Base-by-base conservation (phyloP, 2,888 invertebrate species). In the Scaptomyza parva region DNA sequence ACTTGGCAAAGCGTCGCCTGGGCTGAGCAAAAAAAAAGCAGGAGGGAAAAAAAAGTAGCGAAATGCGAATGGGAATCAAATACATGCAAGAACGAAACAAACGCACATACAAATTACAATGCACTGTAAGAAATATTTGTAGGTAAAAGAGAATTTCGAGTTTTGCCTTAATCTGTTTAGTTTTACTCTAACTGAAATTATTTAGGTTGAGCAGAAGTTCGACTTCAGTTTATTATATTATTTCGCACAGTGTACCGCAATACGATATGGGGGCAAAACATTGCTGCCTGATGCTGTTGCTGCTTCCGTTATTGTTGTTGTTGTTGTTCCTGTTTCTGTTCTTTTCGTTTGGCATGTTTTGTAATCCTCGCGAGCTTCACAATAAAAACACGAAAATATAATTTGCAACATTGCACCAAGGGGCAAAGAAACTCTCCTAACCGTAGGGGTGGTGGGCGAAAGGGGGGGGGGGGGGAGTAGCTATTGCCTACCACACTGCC, bases 311-410 rank as follows among this genome's bases (percentile, higher is more conserved):
- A 8, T 18, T 58, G 28, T 28, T 68, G 71, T 41, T 41, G 9
- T 30, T 22, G n/a, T n/a, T n/a, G n/a, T n/a, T n/a, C n/a, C n/a
- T n/a, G 28, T 30, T 26, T 28, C 9, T 33, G 30, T 33, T n/a
- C 14, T 30, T 47, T 47, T 30, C 53, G 41, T 48, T 35, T 52
- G 12, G 9, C 60, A 66, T 66, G 67, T 69, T 70, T 69, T 75
- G 82, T 82, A 77, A 79, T 82, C 77, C 82, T 75, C 77, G 70
- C 60, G 79, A 85, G 83, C 79, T 85, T 79, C 71, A 82, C 83
- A 85, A 85, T 85, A 83, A 83, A 83, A 83, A 83, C 82, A 83
- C 82, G 79, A 85, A 83, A 83, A 83, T 83, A 83, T 85, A 85
- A 82, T 85, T 83, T 83, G 82, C 77, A 82, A 72, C 72, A 66